Evolutionary conservation across 2,797 vertebrate species (phyloP), one percentile per base, ranked within the genome.

Genomic region (Capromys pilorides): DNA sequence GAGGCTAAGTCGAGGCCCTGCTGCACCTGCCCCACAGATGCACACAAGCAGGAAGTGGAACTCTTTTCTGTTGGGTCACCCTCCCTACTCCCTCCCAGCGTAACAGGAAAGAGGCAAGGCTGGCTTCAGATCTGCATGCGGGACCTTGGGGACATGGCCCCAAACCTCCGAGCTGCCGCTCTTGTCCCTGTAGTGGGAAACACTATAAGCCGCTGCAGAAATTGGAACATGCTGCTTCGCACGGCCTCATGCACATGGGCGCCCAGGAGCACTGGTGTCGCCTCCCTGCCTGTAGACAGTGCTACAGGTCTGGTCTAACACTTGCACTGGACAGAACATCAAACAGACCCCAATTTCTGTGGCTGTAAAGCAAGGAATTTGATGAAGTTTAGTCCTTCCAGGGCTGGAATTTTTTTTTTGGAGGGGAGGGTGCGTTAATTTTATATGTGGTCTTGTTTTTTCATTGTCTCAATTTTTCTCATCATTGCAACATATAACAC

Each of bases 391-490:
- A 8, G 64, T 62, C 36, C 41, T 73, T 77, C 36, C 45, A 49
- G 10, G 13, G 92, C 66, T 45, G 21, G 57, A 69, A 45, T 57
- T 62, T 18, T 69, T 77, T 77, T 73, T 14, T 14, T 1, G 66
- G 64, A 4, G 31, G 5, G 31, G 14, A n/a, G n/a, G n/a, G n/a
- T n/a, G n/a, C 13, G 45, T 90, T 26, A 79, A 45, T 86, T 10
- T 54, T 61, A 24, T 2, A 7, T 2, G 9, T 78, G 21, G n/a
- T 87, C 78, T 69, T 85, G 16, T 93, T 86, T 94, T 94, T 78
- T 78, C 94, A 49, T 49, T 69, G 36, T 83, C n/a, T 62, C 39
- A 45, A 21, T 62, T 77, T 85, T 85, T 81, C 21, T 85, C n/a
- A 36, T 84, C 16, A 18, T 94, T 84, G 62, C 33, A 73, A n/a